Conservation (phyloP, 2,888 invertebrate species). For the Tethea ocularis region DNA sequence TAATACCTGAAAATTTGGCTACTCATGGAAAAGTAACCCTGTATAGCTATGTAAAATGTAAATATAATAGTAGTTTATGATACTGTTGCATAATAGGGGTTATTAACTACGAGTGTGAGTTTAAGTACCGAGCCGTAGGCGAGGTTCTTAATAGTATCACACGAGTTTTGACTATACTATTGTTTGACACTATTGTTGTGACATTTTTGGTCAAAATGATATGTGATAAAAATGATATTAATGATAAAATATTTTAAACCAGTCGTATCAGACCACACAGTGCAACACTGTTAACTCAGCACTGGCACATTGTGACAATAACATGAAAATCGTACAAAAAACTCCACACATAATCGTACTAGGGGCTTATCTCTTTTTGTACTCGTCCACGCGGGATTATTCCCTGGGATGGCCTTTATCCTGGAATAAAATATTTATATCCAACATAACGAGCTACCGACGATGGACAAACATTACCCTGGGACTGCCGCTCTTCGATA, state of each 20-base stretch:
- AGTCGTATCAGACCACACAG: not conserved
- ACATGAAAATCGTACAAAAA: slow-evolving; percentile 41
- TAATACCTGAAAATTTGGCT: no score
- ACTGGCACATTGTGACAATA: slow-evolving; percentile 19
- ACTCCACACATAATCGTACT: slow-evolving; percentile 58
- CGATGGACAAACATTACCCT: slow-evolving; percentile 24
- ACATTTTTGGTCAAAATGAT: no score
- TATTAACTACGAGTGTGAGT: no score
- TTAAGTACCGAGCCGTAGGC: no score
- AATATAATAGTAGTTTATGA: no score
- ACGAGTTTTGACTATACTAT: no score
- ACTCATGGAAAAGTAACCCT: no score
- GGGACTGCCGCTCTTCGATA: slow-evolving; percentile 25
- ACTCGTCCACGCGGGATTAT: slow-evolving; percentile 56
- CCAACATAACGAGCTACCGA: slow-evolving; percentile 49
- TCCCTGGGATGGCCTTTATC: slow-evolving; percentile 48
- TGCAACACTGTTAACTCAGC: not conserved
- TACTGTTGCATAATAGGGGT: no score
- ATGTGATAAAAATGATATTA: no score
- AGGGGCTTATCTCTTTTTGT: slow-evolving; percentile 63
- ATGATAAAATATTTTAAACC: not conserved
- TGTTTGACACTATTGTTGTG: no score
- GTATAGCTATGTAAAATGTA: no score
- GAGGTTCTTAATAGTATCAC: no score
- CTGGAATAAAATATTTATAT: slow-evolving; percentile 69